Evolutionary conservation across 1,140 invertebrate genomes (phyloP).

Genomic region (Anastrepha ludens): DNA sequence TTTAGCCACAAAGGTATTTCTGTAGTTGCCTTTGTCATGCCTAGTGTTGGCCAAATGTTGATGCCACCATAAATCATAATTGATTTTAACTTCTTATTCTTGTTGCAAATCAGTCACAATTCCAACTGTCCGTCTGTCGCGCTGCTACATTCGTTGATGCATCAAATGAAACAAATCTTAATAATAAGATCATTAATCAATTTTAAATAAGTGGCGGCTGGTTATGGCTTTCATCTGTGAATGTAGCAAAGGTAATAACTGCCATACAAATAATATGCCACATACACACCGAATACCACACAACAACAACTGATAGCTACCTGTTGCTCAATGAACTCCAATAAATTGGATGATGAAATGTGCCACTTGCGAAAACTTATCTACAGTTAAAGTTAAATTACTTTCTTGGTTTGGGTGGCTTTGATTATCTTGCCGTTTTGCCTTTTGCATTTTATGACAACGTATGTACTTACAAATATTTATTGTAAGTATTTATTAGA

Average conservation of each 20-base stretch:
- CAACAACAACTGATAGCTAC: not conserved
- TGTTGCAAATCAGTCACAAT: not conserved
- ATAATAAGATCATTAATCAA: not conserved
- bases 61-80: not conserved
- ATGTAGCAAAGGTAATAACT: no score
- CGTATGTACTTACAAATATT: no score
- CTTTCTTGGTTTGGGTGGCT: conserved; percentile 1
- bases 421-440: no score
- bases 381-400: conserved; percentile 16
- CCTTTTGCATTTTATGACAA: no score
- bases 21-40: no score
- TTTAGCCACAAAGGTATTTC: not conserved
- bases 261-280: no score
- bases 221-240: no score
- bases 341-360: conserved; percentile 12
- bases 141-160: not conserved
- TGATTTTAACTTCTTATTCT: not conserved
- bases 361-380: conserved; percentile 21
- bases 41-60: not conserved
- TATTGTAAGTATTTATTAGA: no score
- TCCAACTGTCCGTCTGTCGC: not conserved
- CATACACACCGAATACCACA: not conserved
- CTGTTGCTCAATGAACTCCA: not conserved
- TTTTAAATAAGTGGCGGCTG: conserved; percentile 18
- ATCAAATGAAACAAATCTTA: not conserved